These are phyloP conservation scores for Apodemus sylvaticus DNA, from an alignment of 2,113 vertebrate genomes.

Conservation along the genomic window DNA sequence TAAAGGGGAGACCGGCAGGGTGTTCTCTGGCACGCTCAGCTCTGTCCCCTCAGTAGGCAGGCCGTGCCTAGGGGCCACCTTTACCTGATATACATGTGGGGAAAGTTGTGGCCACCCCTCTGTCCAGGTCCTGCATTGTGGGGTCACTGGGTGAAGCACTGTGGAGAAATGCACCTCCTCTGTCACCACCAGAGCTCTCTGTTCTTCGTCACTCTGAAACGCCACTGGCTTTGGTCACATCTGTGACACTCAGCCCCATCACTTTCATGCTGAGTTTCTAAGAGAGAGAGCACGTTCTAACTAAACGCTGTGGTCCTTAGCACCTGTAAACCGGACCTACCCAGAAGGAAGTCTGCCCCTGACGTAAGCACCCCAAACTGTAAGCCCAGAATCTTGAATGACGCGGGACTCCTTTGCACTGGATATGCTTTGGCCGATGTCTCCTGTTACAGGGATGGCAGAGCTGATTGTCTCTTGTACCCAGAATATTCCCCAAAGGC, in stretches of 20 bases:
- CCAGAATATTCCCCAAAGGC: not conserved
- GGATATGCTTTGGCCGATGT: not conserved
- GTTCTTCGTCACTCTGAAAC: too few relatives aligned
- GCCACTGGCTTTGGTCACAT: not conserved
- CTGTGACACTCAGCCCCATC: not conserved
- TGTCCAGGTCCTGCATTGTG: fast-evolving
- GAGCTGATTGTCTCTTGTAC: not conserved
- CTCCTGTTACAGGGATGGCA: fast-evolving
- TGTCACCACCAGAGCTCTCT: not conserved
- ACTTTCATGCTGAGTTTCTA: not conserved
- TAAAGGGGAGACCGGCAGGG: not conserved
- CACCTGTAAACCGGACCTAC: not conserved
- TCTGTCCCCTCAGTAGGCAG: not conserved
- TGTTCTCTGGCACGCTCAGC: not conserved
- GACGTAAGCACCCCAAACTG: not conserved
- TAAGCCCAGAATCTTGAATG: not conserved
- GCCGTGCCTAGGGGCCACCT: not conserved
- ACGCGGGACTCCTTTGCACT: not conserved
- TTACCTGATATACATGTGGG: not conserved
- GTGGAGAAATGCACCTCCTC: fast-evolving
- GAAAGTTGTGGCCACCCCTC: not conserved
- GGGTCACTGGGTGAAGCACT: fast-evolving
- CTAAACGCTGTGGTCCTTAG: not conserved
- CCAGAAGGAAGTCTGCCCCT: not conserved
- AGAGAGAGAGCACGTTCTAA: not conserved